Evolutionary conservation across 2,113 vertebrate species (phyloP).

Genomic region (Ctenodactylus gundi): DNA sequence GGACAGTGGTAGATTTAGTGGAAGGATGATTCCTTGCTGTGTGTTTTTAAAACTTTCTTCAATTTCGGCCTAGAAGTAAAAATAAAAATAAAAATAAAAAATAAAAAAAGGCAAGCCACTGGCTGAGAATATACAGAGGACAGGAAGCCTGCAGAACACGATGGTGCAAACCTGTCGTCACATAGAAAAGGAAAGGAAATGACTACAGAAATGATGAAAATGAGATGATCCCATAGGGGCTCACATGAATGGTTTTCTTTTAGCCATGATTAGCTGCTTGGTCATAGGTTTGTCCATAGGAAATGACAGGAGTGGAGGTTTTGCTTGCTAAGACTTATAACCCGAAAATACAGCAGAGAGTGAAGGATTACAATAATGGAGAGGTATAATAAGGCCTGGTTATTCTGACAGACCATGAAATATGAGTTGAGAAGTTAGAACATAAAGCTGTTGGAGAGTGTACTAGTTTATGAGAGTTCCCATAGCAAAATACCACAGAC

Average conservation of each 20-base stretch:
- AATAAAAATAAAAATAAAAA: too few species aligned
- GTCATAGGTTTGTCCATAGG: neutral
- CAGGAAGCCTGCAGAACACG: neutral
- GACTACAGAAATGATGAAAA: neutral
- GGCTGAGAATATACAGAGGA: neutral
- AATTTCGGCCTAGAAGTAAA: neutral
- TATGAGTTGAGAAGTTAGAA: neutral
- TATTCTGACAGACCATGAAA: neutral
- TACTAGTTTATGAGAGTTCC: too few species aligned
- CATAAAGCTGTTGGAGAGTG: neutral
- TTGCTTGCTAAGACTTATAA: neutral
- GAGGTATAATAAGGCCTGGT: neutral
- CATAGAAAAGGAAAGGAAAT: neutral
- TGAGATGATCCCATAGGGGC: neutral
- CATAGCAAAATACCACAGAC: neutral
- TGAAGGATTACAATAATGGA: neutral
- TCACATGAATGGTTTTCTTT: neutral
- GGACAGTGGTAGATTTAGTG: neutral
- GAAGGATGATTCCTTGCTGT: neutral
- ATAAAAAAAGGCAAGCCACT: neutral
- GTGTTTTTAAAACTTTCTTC: neutral
- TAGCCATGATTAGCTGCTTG: neutral
- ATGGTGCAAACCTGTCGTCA: neutral
- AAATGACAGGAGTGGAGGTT: neutral
- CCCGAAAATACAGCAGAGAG: neutral